Evolutionary conservation across 2,888 invertebrate species (phyloP).

Genomic region (Ceriagrion tenellum): DNA sequence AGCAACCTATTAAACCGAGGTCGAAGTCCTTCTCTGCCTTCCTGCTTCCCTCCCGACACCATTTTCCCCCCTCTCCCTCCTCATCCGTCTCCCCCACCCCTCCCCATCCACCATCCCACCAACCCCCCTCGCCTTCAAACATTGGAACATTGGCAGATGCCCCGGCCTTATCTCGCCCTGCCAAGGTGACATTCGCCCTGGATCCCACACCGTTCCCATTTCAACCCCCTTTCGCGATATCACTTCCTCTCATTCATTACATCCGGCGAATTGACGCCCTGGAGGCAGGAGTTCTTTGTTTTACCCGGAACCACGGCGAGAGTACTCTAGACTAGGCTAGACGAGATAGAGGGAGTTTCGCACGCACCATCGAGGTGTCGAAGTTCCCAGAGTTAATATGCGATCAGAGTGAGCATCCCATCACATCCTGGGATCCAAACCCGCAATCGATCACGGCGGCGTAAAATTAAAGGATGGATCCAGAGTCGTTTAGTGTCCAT

Average conservation of each 20-base stretch:
- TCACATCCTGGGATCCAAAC: no score
- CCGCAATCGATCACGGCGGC: no score
- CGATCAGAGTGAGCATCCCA: no score
- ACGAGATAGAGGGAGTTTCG: background rate
- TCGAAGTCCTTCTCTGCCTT: no score
- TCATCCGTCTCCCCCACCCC: no score
- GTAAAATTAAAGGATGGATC: no score
- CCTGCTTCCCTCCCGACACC: no score
- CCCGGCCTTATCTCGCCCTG: background rate
- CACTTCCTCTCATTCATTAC: conserved; percentile 4
- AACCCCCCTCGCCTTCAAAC: no score
- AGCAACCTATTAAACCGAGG: background rate
- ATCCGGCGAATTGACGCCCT: background rate
- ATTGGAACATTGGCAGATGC: no score
- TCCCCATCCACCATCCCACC: no score
- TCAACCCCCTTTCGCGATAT: background rate
- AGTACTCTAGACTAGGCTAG: background rate
- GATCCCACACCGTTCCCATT: background rate
- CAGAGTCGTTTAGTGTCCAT: no score
- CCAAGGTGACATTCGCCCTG: background rate
- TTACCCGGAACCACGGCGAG: background rate
- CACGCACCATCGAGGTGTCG: background rate
- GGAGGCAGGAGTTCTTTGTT: background rate
- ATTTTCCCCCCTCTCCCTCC: no score
- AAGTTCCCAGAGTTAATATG: background rate